Conservation (phyloP, 2,113 vertebrate species). For the Nesogale talazaci region DNA sequence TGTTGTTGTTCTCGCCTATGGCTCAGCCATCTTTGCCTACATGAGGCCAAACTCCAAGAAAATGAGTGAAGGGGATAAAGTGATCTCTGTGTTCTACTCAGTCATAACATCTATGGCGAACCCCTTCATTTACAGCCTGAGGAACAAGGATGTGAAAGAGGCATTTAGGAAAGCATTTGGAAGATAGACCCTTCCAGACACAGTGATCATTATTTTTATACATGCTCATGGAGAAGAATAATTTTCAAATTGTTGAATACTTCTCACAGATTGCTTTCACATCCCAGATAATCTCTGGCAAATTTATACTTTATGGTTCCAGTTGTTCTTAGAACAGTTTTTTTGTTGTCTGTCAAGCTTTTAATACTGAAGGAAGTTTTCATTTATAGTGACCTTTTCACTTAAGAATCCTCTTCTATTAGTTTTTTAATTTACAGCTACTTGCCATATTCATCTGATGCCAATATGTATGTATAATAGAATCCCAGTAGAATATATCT, state of each 20-base stretch:
- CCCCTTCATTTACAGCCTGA: conserved; percentile 77
- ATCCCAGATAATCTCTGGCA: neutral
- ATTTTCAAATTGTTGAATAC: too few species aligned
- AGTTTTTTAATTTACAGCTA: neutral
- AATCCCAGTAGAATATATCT: neutral
- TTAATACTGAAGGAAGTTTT: neutral
- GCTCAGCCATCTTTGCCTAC: conserved; percentile 78
- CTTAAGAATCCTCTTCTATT: neutral
- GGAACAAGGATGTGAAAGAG: conserved; percentile 78
- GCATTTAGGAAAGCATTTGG: conserved; percentile 58
- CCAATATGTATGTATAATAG: neutral
- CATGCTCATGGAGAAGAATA: too few species aligned
- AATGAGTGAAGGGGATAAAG: conserved; percentile 72
- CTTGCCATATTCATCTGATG: neutral
- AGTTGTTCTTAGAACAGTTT: neutral
- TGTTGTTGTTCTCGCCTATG: conserved; percentile 72
- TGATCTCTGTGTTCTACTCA: conserved; percentile 78
- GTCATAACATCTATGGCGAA: conserved; percentile 79
- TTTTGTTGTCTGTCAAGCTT: neutral
- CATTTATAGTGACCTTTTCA: neutral
- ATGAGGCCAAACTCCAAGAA: conserved; percentile 73
- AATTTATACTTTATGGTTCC: neutral
- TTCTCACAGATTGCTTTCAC: neutral
- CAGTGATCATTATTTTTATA: too few species aligned
- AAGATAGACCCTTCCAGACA: neutral